Base-by-base conservation (phyloP, 2,797 vertebrate genomes). In the Esox lucius region DNA sequence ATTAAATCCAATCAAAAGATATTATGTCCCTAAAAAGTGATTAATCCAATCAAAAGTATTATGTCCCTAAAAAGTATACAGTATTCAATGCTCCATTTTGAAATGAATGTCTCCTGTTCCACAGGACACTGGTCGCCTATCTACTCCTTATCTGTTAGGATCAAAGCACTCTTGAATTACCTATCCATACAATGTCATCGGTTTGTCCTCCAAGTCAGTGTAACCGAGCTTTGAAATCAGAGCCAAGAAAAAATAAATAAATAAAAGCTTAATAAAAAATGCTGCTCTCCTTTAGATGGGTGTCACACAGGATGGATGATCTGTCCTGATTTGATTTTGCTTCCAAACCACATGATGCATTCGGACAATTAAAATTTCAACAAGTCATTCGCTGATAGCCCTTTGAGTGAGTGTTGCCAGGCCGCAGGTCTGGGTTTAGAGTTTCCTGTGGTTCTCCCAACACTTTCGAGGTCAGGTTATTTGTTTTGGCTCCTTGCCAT, bases 311-410 rank as follows among this genome's bases (percentile, higher is more conserved):
- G 81, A 87, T 87, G 90, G 85, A 89, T 89, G 88, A 92, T 88
- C 79, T 61, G 80, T 90, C 89, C 87, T 91, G 92, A 94, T 92
- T 93, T 90, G 79, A 86, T 88, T 94, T 88, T 87, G 89, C 89
- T 93, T 92, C 89, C 88, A 91, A 91, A 93, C 90, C 93, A 93
- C 92, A 94, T 91, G 91, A 94, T 93, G 90, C 91, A 94, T 91
- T 93, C 92, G 89, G 91, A 94, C 92, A 95, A 95, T 94, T 95
- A 94, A 94, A 94, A 91, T 94, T 95, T 95, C 91, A 95, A 87
- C 91, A 91, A 92, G 91, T 92, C 93, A 88, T 92, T 94, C 90
- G 87, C 90, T 94, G 93, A 94, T 93, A 92, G 93, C 90, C 22
- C 75, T 81, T 81, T 88, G 76, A 89, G 89, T 68, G 71, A 92